Base-by-base conservation (phyloP, 2,113 vertebrate species). In the Chloropsis cyanopogon region DNA sequence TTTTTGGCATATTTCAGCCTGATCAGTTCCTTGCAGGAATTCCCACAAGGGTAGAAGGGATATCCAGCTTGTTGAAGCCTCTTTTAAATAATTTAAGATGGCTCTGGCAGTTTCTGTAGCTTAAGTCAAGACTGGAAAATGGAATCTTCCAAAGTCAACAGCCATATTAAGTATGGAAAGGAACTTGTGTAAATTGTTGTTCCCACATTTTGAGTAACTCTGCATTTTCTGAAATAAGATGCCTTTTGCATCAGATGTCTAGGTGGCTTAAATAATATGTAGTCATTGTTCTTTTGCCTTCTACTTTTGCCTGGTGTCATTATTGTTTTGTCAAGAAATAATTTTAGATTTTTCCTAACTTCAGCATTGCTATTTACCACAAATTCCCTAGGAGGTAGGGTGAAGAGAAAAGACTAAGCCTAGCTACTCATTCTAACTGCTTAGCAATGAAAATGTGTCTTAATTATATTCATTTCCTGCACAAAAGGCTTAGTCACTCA, bases 21-120 rank as follows among this genome's bases (percentile, higher is more conserved):
- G 70, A 82, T 93, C 63, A 68, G 52, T 87, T 95, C 72, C 91
- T 97, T 92, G 82, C 41, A 63, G 90, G 75, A 96, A 95, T 95
- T 93, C 88, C 89, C 93, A 78, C 46, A 86, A 95, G 90, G 79
- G 88, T 82, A 71, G 61, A 94, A 93, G 63, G 70, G 50, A 80
- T 97, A 90, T 95, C 65, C 79, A 93, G 92, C 66, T 96, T 93
- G 71, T 96, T 72, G 88, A 95, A 97, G 71, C 44, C 83, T 81
- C 59, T 95, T 95, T 92, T 80, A 95, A 95, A 84, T 65, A 91
- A 70, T 85, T 64, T 63, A 85, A 77, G 39, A 81, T 93, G 75
- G 39, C 81, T 73, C 52, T 88, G 54, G 94, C 68, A 79, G 19
- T 92, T 83, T 91, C 86, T 95, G 53, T 71, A 87, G 47, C 63